These are phyloP conservation scores for Plotosus lineatus DNA, from an alignment of 2,113 vertebrate genomes.

Conservation along the genomic window DNA sequence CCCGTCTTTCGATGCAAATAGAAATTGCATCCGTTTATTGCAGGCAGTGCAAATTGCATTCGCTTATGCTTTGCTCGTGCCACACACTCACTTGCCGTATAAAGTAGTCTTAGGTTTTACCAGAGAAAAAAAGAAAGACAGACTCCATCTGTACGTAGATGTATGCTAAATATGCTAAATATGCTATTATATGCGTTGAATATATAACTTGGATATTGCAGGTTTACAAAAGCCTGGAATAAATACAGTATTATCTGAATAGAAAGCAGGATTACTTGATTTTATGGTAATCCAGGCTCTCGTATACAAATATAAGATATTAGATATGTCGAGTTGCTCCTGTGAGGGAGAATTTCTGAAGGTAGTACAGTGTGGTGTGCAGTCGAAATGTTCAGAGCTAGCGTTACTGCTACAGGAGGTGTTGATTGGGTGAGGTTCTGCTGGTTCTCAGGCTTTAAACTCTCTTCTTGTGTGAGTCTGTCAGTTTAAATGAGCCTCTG, in stretches of 20 bases:
- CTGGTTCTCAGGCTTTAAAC: background rate
- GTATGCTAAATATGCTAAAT: too few species aligned
- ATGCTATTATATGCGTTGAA: too few species aligned
- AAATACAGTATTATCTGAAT: background rate
- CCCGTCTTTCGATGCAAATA: too few species aligned
- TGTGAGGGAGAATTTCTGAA: background rate
- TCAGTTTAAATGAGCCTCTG: slow-evolving; percentile 44
- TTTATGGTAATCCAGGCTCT: background rate
- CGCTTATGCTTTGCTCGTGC: too few species aligned
- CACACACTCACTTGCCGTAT: too few species aligned
- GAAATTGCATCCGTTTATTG: too few species aligned
- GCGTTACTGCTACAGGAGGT: background rate
- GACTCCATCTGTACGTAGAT: too few species aligned
- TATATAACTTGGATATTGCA: background rate
- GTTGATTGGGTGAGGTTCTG: slow-evolving; percentile 20
- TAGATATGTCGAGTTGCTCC: background rate
- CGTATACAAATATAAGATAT: background rate
- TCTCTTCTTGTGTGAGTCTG: slow-evolving; percentile 38
- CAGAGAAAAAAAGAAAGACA: too few species aligned
- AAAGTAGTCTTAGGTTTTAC: too few species aligned
- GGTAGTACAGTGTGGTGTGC: background rate
- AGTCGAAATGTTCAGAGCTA: background rate
- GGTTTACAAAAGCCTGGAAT: background rate
- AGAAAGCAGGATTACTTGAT: background rate
- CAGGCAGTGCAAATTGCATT: too few species aligned